These are phyloP conservation scores for Odontothrips loti DNA, from an alignment of 2,888 invertebrate species.

Conservation along the genomic window DNA sequence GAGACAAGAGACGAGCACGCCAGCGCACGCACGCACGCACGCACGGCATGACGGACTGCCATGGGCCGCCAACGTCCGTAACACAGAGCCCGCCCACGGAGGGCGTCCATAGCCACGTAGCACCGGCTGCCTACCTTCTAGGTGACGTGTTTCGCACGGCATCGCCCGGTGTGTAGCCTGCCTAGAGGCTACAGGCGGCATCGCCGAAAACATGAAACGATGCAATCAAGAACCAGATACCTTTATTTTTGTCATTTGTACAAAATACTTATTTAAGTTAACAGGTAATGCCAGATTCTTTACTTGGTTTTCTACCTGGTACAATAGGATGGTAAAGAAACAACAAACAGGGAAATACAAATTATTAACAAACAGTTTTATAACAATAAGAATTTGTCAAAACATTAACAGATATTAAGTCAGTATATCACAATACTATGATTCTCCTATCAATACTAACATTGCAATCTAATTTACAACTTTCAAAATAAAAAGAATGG, in stretches of 20 bases:
- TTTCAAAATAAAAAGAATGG: no score
- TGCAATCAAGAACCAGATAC: not conserved
- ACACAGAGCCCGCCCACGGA: no score
- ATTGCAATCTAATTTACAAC: no score
- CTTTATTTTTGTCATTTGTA: conserved; percentile 1
- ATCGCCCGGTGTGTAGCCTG: no score
- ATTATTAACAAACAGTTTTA: not conserved
- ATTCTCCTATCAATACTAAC: no score
- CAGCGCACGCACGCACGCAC: no score
- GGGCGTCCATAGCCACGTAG: no score
- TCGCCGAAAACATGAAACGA: not conserved
- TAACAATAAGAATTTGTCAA: not conserved
- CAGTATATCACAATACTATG: no score
- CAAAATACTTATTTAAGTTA: not conserved
- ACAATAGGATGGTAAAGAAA: not conserved
- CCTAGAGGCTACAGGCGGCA: no score
- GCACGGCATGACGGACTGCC: not conserved
- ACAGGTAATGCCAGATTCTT: not conserved
- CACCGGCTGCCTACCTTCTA: no score
- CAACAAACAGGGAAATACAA: not conserved
- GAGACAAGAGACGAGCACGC: not conserved
- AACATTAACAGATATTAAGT: not conserved
- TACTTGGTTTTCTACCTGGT: not conserved
- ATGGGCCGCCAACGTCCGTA: not conserved
- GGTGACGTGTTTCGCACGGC: no score